Evolutionary conservation across 2,888 invertebrate genomes (phyloP), one percentile per base, ranked within the genome.

Genomic region (Tenthredo mesomela): DNA sequence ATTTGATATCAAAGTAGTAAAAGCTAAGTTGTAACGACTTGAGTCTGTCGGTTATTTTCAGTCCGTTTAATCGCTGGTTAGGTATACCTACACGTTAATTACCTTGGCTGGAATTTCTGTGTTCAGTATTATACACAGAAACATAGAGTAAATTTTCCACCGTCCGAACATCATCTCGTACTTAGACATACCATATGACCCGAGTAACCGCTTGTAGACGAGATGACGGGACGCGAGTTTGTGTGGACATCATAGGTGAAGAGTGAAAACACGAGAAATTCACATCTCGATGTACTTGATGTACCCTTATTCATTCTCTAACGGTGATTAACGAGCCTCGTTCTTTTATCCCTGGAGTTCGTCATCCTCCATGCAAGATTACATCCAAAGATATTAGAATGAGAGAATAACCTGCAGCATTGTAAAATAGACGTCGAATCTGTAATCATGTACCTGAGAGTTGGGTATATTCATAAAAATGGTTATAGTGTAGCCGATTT

Each of bases 1-100:
- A 65, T 61, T 80, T 80, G 61, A 65, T 80, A 80, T 80, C 61
- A 65, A 43, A 65, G 80, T 61, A 80, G 80, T 47, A 80, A 61
- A 61, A 80, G 80, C 61, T 21, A 15, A 21, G 80, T 37, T 43
- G 61, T 80, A 80, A 58, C 77, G 77, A 77, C 77, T 77, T 2
- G 15, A 25, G 50, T 43, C 25, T 6, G 15, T 75, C 47, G 75
- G 47, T 12, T 75, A 10, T n/a, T 43, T 12, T 40, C 21, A 67
- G 33, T 40, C 18, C n/a, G 15, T 77, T 77, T 9, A 15, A 29
- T 43, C 21, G 29, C 29, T 33, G 29, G 1, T 2, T 29, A 2
- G 21, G 43, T 73, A 37, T 73, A 37, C 37, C 37, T 37, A 67
- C 18, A 21, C 21, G 40, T 77, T 77, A 77, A 77, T 54, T 77